A percentile compares a stretch with the other conserved stretches of the same genome.
Evolutionary conservation across 1,140 invertebrate genomes (phyloP).

Genomic region (Drosophila sulfurigaster): DNA sequence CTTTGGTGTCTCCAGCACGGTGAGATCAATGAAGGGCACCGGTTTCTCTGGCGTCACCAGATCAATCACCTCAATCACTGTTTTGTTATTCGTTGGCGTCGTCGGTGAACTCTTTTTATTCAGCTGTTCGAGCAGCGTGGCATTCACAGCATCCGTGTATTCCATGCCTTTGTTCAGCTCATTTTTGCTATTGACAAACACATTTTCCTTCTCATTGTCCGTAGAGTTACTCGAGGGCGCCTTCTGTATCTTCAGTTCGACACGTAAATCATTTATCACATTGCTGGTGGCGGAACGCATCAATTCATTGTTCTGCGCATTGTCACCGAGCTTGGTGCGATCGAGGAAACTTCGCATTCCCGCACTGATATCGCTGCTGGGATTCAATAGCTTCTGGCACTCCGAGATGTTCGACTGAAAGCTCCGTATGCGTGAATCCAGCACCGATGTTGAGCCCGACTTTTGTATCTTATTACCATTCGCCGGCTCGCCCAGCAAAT

Average conservation of each 20-base stretch:
- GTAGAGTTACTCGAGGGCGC: conserved; percentile 72
- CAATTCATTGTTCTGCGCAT: conserved; percentile 56
- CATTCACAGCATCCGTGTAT: conserved; percentile 81
- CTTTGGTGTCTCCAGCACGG: conserved; percentile 59
- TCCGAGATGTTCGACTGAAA: conserved; percentile 94
- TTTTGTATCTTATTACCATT: conserved; percentile 90
- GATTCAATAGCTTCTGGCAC: conserved; percentile 94
- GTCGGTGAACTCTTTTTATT: conserved; percentile 66
- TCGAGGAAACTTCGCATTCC: conserved; percentile 90
- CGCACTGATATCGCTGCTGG: conserved; percentile 90
- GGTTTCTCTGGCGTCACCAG: conserved; percentile 78
- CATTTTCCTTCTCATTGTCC: conserved; percentile 84
- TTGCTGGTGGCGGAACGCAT: conserved; percentile 79
- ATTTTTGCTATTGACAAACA: conserved; percentile 82
- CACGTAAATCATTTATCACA: conserved; percentile 76
- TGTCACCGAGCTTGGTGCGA: conserved; percentile 72
- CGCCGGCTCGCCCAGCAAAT: conserved; percentile 89
- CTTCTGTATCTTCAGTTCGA: conserved; percentile 79
- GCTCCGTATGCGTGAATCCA: conserved; percentile 93
- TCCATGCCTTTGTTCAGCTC: conserved; percentile 84
- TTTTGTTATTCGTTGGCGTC: conserved; percentile 72
- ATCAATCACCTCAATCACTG: conserved; percentile 78
- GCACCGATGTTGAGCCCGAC: conserved; percentile 93
- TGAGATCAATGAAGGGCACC: conserved; percentile 76
- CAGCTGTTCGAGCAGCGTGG: conserved; percentile 73